Evolutionary conservation across 1,140 invertebrate genomes (phyloP), one percentile per base, ranked within the genome.

Genomic region (Bombus breviceps): DNA sequence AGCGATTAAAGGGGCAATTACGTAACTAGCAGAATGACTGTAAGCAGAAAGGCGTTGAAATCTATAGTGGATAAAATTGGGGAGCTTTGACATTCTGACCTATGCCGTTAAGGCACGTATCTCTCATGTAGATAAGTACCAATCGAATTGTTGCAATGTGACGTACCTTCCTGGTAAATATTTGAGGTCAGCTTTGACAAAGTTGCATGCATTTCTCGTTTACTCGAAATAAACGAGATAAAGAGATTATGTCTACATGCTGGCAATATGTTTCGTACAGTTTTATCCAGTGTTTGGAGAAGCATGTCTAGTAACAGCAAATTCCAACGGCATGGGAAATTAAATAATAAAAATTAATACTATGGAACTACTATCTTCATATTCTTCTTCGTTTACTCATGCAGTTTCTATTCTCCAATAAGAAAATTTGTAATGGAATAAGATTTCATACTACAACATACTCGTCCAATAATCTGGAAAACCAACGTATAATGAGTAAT

Each of bases 151-250:
- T 83, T 76, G 41, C 43, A n/a, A 28, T 13, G 34, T 68, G 62
- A 68, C 81, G 34, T 76, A 25, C 28, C 28, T 6, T 64, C 39
- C 13, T 47, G 39, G 71, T 82, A 82, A 82, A 82, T 82, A 75
- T 82, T 82, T 82, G 28, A 75, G 41, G 53, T 64, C 69, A 64
- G 22, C 32, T 39, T 64, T 22, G 25, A 28, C 41, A 5, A n/a
- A 34, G 25, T 53, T 39, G 18, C 73, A 25, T 32, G 41, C 34
- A n/a, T 25, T 83, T 53, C 41, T 66, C 43, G 43, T 62, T 81
- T 81, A 22, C 37, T 13, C 4, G 3, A 62, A 22, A 64, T 73
- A 73, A 62, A 73, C 39, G 22, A 73, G 22, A 10, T 25, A 28
- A 34, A 10, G 8, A 34, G 1, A n/a, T 5, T 13, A 10, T 39